These are phyloP conservation scores for Rhynchonema sp. DNA, from an alignment of 2,888 invertebrate genomes.

Conservation along the genomic window DNA sequence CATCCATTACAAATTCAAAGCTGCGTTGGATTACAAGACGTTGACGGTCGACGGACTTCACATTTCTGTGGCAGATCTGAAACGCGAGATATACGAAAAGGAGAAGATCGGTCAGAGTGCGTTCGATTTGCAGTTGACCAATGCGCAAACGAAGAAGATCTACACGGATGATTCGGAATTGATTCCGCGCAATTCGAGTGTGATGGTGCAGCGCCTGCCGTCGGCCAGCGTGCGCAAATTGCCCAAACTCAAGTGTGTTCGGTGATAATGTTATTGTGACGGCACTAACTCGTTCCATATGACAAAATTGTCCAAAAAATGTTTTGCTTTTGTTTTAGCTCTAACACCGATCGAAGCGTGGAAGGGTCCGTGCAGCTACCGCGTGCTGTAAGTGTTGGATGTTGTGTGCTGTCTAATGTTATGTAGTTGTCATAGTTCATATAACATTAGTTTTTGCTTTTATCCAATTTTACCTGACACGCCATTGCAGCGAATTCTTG, in stretches of 20 bases:
- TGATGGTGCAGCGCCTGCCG: slow-evolving; percentile 80
- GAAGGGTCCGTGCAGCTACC: too few species aligned
- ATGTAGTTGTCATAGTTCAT: too few species aligned
- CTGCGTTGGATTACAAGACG: slow-evolving; percentile 80
- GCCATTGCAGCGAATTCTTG: neutral
- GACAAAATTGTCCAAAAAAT: too few species aligned
- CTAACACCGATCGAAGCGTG: too few species aligned
- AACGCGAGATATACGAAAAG: slow-evolving; percentile 78
- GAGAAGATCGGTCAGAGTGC: slow-evolving; percentile 70
- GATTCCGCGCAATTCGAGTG: slow-evolving; percentile 89
- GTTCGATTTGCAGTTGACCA: slow-evolving; percentile 84
- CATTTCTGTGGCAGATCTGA: slow-evolving; percentile 81
- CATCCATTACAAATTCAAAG: slow-evolving; percentile 96
- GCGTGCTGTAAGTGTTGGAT: too few species aligned
- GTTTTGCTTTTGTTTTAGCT: too few species aligned
- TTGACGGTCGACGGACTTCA: slow-evolving; percentile 58
- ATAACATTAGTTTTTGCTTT: too few species aligned
- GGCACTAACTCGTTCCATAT: too few species aligned
- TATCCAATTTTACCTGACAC: too few species aligned
- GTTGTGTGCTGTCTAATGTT: too few species aligned
- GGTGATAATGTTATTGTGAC: too few species aligned
- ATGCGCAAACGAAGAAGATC: slow-evolving; percentile 90
- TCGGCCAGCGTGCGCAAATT: slow-evolving; percentile 32
- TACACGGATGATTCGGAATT: slow-evolving; percentile 72
- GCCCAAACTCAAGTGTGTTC: slow-evolving; percentile 14